Percentiles rank a stretch among this genome's conserved stretches.
Conservation (phyloP, 2,113 vertebrate species). For the Eolophus roseicapilla region DNA sequence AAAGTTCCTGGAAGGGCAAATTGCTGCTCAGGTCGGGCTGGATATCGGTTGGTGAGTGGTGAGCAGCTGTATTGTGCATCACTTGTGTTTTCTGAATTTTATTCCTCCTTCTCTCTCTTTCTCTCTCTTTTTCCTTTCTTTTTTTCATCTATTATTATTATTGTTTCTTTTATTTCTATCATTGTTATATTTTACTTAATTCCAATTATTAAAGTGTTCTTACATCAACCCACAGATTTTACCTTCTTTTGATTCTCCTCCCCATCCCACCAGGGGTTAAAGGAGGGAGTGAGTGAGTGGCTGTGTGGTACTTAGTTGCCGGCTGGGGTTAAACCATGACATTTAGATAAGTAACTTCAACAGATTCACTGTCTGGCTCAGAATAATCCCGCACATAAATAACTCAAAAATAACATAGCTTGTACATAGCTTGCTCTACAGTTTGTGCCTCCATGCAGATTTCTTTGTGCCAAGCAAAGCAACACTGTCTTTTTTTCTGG, state of each 20-base stretch:
- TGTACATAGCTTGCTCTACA: background rate
- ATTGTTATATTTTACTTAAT: background rate
- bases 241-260: background rate
- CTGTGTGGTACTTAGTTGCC: background rate
- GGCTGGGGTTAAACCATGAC: background rate
- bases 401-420: background rate
- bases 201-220: background rate
- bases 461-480: background rate
- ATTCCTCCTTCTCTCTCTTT: background rate
- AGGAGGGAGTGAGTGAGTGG: background rate
- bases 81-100: background rate
- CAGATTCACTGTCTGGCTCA: background rate
- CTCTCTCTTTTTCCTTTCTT: background rate
- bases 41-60: background rate
- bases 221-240: background rate
- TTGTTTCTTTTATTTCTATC: background rate
- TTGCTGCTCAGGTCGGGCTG: background rate
- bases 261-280: background rate
- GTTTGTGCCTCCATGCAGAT: background rate
- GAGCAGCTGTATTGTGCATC: background rate
- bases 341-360: background rate
- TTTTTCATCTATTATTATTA: background rate
- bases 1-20: background rate
- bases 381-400: background rate
- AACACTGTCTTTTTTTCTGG: background rate